Conservation (phyloP, 2,113 vertebrate species). For the Sinocyclocheilus anophthalmus region DNA sequence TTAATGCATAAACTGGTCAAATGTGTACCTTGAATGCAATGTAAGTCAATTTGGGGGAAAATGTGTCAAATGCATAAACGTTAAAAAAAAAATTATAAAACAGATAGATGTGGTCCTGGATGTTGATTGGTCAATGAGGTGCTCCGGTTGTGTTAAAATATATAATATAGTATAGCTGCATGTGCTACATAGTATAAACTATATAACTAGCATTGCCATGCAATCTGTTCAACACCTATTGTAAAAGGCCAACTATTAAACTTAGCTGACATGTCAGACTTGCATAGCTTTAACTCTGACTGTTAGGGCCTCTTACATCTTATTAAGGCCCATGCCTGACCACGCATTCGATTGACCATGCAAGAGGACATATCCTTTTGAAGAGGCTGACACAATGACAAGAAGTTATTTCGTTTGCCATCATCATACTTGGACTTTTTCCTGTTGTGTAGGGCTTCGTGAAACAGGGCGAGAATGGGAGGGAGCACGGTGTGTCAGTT, state of each 20-base stretch:
- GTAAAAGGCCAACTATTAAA: neutral
- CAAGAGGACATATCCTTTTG: neutral
- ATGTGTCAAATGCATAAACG: neutral
- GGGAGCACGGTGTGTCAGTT: conserved; percentile 87
- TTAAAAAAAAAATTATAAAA: neutral
- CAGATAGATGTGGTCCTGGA: neutral
- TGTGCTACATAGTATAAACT: neutral
- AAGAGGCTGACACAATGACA: neutral
- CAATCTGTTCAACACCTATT: neutral
- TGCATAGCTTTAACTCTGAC: neutral
- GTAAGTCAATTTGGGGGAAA: neutral
- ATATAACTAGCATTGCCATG: neutral
- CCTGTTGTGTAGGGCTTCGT: no score
- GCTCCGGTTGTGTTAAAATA: neutral
- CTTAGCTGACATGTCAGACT: neutral
- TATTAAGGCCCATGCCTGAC: no score
- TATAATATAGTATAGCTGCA: no score
- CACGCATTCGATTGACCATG: no score
- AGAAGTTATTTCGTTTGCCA: no score
- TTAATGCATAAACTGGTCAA: neutral
- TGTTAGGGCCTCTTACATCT: neutral
- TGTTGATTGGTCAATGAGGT: neutral
- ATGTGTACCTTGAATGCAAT: neutral
- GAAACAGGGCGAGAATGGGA: no score
- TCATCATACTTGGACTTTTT: neutral